Evolutionary conservation across 2,888 invertebrate genomes (phyloP).

Genomic region (Xestia rhomboidea): DNA sequence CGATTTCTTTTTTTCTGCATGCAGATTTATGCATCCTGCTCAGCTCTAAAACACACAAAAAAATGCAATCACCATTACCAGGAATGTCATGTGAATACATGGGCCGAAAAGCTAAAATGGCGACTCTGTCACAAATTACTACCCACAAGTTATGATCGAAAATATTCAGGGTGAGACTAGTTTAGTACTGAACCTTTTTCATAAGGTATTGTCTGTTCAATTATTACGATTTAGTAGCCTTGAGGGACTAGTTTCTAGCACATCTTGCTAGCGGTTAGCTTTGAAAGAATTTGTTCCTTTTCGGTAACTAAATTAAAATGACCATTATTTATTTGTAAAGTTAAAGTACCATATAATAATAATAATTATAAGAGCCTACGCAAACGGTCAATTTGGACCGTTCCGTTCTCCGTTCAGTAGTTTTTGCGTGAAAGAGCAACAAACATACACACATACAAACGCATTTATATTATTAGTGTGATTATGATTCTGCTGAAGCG

Average conservation of each 20-base stretch:
- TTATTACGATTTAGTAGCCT: slow-evolving; percentile 9
- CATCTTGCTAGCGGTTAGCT: neutral
- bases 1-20: neutral
- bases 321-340: neutral
- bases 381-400: too few species aligned
- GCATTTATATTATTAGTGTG: too few species aligned
- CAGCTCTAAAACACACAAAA: neutral
- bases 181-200: slow-evolving; percentile 33
- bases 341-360: too few species aligned
- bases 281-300: neutral
- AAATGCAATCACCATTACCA: slow-evolving; percentile 40
- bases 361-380: too few species aligned
- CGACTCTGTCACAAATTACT: slow-evolving; percentile 19
- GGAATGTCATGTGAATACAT: slow-evolving; percentile 11
- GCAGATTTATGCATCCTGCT: neutral
- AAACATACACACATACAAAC: too few species aligned
- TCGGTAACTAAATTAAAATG: neutral
- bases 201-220: slow-evolving; percentile 11
- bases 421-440: too few species aligned
- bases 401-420: too few species aligned
- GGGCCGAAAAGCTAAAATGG: slow-evolving; percentile 9
- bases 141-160: slow-evolving; percentile 41
- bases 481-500: too few species aligned
- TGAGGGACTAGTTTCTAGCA: neutral
- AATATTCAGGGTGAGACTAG: slow-evolving; percentile 31